A percentile compares a stretch with the other conserved stretches of the same genome.
Conservation (phyloP, 2,888 invertebrate genomes). For the Macrophya alboannulata region DNA sequence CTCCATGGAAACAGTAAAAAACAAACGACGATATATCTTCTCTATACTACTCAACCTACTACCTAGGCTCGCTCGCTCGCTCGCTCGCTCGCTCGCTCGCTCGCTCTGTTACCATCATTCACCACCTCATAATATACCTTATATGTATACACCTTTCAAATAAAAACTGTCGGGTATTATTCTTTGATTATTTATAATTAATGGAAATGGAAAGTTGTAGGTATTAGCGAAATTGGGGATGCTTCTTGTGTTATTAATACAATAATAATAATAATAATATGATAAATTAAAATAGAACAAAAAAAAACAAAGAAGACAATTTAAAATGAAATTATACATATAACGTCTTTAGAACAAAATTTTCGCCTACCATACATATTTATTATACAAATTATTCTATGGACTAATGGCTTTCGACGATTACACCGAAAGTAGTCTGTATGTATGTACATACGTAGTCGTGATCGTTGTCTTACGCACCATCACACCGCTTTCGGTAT, state of each 20-base stretch:
- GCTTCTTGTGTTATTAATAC: slow-evolving; percentile 17
- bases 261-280: not conserved
- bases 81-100: slow-evolving; percentile 23
- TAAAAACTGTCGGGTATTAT: not conserved
- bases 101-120: slow-evolving; percentile 16
- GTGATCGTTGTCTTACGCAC: not conserved
- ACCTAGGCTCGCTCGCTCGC: slow-evolving; percentile 20
- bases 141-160: not conserved
- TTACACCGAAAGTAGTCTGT: not conserved
- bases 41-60: slow-evolving; percentile 2
- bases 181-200: not conserved
- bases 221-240: not conserved
- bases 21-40: slow-evolving; percentile 36
- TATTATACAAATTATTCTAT: not conserved
- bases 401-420: slow-evolving; percentile 3
- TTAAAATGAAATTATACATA: not conserved
- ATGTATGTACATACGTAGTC: too few species aligned
- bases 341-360: not conserved
- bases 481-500: not conserved
- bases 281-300: not conserved
- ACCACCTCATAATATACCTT: not conserved
- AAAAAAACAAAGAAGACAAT: not conserved
- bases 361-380: not conserved
- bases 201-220: slow-evolving; percentile 17
- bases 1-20: slow-evolving; percentile 44